Evolutionary conservation across 2,888 invertebrate species (phyloP), one percentile per base, ranked within the genome.

Genomic region (Luperina nickerlii): DNA sequence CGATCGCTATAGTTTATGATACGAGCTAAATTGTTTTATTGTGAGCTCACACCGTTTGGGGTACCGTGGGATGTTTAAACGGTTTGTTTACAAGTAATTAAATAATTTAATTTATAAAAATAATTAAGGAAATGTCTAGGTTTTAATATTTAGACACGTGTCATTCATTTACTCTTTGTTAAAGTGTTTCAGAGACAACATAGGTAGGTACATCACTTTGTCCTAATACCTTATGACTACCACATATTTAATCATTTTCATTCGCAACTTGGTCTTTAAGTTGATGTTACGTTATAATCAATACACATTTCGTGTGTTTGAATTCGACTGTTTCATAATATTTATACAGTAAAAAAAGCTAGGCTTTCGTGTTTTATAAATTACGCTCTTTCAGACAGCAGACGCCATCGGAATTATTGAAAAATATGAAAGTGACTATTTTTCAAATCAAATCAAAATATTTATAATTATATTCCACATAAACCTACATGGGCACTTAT

Each of bases 21-120:
- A 84, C 87, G 86, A 62, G 76, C 73, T 83, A 88, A 87, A 91
- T 90, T 92, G 92, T 92, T 93, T 91, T 88, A 87, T 74, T 87
- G 76, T 89, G 89, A 85, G 83, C 86, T 89, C 82, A 84, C 81
- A 69, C 42, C 75, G 54, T 38, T 84, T 90, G 75, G 90, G 83
- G 90, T 89, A 87, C 88, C 80, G 78, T 79, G 66, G n/a, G 13
- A 68, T 69, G 11, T 65, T 65, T 18, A 72, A 38, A 63, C 32
- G 13, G 1, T 69, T 32, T 74, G 11, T n/a, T 13, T 60, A 45
- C n/a, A 2, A 32, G 0, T 38, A 62, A 27, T 45, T 6, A 15
- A 80, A 73, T 60, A 32, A 60, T 51, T 70, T n/a, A 24, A 8
- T n/a, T 78, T 32, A 24, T 11, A 57, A 42, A 70, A 57, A 48